phyloP scores from a whole-genome alignment of 2,113 vertebrate species.

The Gallinago undulata region DNA sequence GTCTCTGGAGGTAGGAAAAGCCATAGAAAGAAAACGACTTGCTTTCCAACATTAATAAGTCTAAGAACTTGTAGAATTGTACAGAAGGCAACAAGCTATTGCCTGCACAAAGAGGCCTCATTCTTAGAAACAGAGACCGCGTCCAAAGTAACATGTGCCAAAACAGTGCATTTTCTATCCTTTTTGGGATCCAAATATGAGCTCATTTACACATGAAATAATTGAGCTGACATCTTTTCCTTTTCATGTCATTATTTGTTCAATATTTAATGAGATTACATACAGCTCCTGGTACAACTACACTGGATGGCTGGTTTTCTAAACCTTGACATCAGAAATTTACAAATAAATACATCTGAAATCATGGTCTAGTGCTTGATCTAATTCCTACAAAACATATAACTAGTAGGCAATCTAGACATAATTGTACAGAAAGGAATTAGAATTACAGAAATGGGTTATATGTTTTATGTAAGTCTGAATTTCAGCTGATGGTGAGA shows the following conservation, averaged over 20 bases:
- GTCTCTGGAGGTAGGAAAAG: neutral
- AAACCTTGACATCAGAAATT: neutral
- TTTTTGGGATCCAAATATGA: neutral
- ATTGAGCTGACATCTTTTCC: neutral
- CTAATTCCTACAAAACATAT: neutral
- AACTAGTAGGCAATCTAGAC: neutral
- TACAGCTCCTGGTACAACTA: neutral
- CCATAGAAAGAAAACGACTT: slow-evolving; percentile 16
- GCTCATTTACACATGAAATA: neutral
- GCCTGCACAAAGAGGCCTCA: neutral
- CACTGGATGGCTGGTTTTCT: neutral
- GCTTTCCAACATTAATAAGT: neutral
- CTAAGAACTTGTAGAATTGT: neutral
- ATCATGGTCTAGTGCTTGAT: neutral
- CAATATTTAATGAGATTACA: neutral
- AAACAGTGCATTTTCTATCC: neutral
- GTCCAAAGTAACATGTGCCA: neutral
- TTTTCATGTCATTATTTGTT: neutral
- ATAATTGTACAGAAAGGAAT: neutral
- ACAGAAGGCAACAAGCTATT: neutral
- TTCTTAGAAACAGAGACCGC: neutral
- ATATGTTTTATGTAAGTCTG: neutral
- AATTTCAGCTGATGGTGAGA: neutral
- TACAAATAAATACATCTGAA: neutral
- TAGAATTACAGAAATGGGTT: neutral